Evolutionary conservation across 30 jellyfish, hydroid and myxozoan genomes (phyloP), one percentile per base, ranked within the genome.

Genomic region (Aurelia sp.): DNA sequence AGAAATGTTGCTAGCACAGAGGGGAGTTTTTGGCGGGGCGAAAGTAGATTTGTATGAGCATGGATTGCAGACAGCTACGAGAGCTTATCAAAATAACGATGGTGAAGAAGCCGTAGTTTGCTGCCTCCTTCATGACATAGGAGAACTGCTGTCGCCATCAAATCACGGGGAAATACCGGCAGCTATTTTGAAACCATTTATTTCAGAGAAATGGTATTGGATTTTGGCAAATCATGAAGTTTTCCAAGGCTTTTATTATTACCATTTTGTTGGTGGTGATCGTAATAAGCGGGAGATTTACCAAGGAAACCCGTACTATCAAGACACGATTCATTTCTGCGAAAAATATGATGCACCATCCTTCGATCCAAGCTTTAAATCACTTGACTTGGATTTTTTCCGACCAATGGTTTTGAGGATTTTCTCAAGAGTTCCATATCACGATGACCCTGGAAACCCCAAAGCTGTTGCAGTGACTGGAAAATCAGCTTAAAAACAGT

Each of bases 161-260:
- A 84, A 84, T 62, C 93, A 84, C 58, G 93, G 93, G 3, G 87
- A 84, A 41, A 73, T 84, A 17, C 93, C 93, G 0, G 93, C 93
- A 16, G 93, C 93, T 15, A 84, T 84, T 1, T 59, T 84, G 22
- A 84, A 73, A 61, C 93, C 93, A 11, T 84, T 60, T 64, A 84
- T 84, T 13, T 84, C 93, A 16, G 64, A 84, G 69, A 72, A 84
- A 64, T 73, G 82, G 76, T 57, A 72, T 50, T 84, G 93, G 93
- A 84, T 84, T 71, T 57, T 84, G 37, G 86, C 93, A 7, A 72
- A 84, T 51, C 93, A 84, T 62, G 93, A 84, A 73, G 82, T 84
- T 11, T 84, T 84, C 52, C 93, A 84, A 74, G 93, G 93, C 19
- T 71, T 16, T 52, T 84, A 84, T 64, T 84, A 84, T 50, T 78